Conservation (phyloP, 2,888 invertebrate genomes). For the Gymnoscelis rufifasciata region DNA sequence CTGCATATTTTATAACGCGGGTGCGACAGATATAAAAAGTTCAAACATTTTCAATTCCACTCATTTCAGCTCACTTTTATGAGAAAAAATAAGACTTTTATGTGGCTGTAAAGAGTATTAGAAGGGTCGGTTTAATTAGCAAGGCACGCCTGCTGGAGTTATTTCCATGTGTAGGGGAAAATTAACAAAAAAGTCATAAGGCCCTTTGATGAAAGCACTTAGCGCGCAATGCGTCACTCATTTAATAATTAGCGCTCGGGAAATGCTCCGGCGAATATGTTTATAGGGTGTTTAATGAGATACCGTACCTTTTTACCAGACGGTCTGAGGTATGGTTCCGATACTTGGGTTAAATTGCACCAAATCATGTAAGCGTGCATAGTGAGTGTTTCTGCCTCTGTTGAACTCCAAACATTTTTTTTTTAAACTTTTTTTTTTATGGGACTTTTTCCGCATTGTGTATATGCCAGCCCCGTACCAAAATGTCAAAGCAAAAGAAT, state of each 20-base stretch:
- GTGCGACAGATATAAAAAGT: constrained; percentile 16
- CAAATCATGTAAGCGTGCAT: too few relatives aligned
- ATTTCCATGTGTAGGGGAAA: constrained; percentile 16
- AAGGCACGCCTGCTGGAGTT: constrained; percentile 14
- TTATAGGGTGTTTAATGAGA: constrained; percentile 16
- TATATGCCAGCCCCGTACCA: too few relatives aligned
- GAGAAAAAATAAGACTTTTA: constrained; percentile 19
- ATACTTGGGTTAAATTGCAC: too few relatives aligned
- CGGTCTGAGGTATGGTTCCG: too few relatives aligned
- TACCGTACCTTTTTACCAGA: neutral
- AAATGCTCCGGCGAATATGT: constrained; percentile 19
- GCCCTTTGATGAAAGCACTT: constrained; percentile 18
- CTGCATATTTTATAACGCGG: constrained; percentile 2
- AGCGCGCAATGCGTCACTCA: constrained; percentile 6
- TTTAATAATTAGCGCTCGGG: constrained; percentile 20
- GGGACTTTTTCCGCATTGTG: too few relatives aligned
- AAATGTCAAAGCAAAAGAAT: too few relatives aligned
- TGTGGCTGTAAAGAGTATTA: constrained; percentile 25
- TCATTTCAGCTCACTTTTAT: neutral
- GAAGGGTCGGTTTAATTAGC: constrained; percentile 26
- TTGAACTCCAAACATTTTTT: too few relatives aligned
- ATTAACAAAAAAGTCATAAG: constrained; percentile 19
- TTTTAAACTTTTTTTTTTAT: too few relatives aligned
- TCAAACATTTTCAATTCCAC: constrained; percentile 20
- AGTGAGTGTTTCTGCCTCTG: too few relatives aligned